These are phyloP conservation scores for Helarctos malayanus DNA, from an alignment of 2,797 vertebrate genomes.

Conservation along the genomic window DNA sequence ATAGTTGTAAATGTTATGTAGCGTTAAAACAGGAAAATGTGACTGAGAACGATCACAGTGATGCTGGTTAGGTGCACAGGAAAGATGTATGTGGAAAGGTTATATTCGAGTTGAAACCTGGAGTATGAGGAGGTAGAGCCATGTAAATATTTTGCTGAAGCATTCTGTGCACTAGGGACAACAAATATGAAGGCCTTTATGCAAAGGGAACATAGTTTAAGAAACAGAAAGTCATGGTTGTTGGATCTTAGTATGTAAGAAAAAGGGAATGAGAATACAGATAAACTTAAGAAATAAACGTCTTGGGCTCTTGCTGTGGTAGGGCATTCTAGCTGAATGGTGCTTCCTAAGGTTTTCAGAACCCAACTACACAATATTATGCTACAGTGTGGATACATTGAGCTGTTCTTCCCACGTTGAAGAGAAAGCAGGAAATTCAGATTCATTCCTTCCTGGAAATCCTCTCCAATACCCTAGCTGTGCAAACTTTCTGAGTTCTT, in stretches of 20 bases:
- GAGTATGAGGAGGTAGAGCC: background rate
- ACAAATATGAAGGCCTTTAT: background rate
- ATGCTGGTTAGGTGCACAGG: background rate
- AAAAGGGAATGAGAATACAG: background rate
- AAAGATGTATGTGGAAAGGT: background rate
- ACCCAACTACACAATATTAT: background rate
- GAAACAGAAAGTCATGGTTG: background rate
- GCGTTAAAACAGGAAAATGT: background rate
- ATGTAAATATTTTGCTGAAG: background rate
- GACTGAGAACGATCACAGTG: background rate
- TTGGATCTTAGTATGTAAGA: background rate
- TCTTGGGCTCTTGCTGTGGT: accelerated
- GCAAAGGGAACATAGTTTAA: background rate
- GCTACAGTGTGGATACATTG: background rate
- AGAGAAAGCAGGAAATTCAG: background rate
- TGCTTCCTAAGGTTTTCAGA: background rate
- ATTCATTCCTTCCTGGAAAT: background rate
- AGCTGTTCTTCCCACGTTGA: background rate
- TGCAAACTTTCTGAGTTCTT: background rate
- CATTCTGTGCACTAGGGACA: background rate
- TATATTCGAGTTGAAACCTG: background rate
- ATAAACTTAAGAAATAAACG: background rate
- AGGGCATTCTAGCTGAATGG: background rate
- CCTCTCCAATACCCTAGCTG: background rate
- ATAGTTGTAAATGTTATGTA: background rate